Base-by-base conservation (phyloP, 2,113 vertebrate species). In the Lontra canadensis region DNA sequence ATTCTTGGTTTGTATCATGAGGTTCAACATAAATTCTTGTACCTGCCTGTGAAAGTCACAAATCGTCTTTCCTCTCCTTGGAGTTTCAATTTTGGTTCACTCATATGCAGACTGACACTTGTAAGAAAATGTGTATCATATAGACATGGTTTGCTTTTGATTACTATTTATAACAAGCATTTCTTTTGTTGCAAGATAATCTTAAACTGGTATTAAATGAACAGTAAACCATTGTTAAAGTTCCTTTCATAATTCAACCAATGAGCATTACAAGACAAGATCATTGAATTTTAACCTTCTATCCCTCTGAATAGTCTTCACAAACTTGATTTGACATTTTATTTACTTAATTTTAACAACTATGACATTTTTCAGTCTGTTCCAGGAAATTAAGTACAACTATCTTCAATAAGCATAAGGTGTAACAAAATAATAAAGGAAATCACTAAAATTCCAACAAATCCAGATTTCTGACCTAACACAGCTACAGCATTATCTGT, bases 171-270 rank as follows among this genome's bases (percentile, higher is more conserved):
- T 34, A 52, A 25, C 29, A 76, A 82, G 57, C 7, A 65, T 12
- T 88, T 36, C n/a, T 96, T 78, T 69, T 81, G 74, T 76, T 94
- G 26, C 52, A 85, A 89, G 39, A 76, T 31, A 76, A 96, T 55
- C 61, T 65, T 82, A 71, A 89, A 89, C 12, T 81, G 26, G 47
- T 65, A 80, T 57, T 42, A 81, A 88, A 1, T 47, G 4, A 49
- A 91, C n/a, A 47, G 39, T 36, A 79, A 95, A 25, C 23, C 71
- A 85, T 4, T 57, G 31, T 25, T 85, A 65, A 78, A 76, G 88
- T 57, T n/a, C 29, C 76, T 87, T 69, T 69, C 44, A 31, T 26
- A 95, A 47, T 88, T 44, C 23, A 95, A 52, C 23, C 55, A 96
- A 44, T 49, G 44, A 87, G 25, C 36, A 82, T 63, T 52, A 90